Evolutionary conservation across 2,888 invertebrate genomes (phyloP).

Genomic region (Brachyptera risi): DNA sequence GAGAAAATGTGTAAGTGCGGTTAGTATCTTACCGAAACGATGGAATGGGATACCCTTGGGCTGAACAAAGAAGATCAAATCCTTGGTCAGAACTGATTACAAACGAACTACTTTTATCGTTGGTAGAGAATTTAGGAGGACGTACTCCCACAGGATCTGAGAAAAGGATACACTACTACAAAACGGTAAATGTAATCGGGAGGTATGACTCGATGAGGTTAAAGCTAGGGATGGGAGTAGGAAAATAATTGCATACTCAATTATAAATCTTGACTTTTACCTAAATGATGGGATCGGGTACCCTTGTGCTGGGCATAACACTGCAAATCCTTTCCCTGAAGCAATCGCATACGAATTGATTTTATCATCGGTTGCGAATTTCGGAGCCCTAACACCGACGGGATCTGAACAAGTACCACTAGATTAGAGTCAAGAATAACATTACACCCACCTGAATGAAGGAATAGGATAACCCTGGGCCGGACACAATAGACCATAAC

Average conservation of each 20-base stretch:
- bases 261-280: constrained; percentile 38
- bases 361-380: constrained; percentile 56
- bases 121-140: constrained; percentile 55
- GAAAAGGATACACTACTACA: no score
- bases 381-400: constrained; percentile 54
- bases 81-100: constrained; percentile 47
- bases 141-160: constrained; percentile 52
- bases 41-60: constrained; percentile 69
- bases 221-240: no score
- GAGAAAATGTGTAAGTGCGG: no score
- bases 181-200: no score
- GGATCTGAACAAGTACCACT: constrained; percentile 42
- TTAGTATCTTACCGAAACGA: constrained; percentile 48
- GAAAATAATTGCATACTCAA: neutral
- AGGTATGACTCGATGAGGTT: no score
- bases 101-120: constrained; percentile 55
- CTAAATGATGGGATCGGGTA: constrained; percentile 55
- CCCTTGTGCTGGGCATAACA: constrained; percentile 51
- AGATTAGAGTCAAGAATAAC: neutral
- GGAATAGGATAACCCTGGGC: constrained; percentile 71
- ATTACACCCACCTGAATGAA: constrained; percentile 44
- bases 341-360: constrained; percentile 55
- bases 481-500: constrained; percentile 60
- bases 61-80: constrained; percentile 61
- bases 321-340: constrained; percentile 44